A percentile compares a stretch with the other conserved stretches of the same genome.
phyloP scores from a whole-genome alignment of 2,797 vertebrate genomes.

The Enteromius unitaeniatus region DNA sequence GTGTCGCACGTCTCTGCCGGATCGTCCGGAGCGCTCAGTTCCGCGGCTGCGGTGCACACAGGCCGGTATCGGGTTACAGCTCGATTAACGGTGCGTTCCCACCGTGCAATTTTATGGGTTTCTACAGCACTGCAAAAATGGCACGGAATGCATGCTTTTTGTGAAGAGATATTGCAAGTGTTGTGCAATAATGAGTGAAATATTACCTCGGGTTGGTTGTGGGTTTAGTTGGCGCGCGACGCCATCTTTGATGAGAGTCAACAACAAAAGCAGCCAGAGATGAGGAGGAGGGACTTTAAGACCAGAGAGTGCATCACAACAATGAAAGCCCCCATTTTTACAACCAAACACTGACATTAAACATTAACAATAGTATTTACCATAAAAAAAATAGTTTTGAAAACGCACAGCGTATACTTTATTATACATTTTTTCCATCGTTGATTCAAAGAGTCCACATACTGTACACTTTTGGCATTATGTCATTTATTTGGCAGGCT shows the following conservation, averaged over 20 bases:
- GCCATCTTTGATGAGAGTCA: constrained; percentile 79
- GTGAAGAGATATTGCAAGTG: not conserved
- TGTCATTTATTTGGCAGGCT: constrained; percentile 53
- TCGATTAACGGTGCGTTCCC: not conserved
- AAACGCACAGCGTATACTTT: not conserved
- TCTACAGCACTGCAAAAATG: not conserved
- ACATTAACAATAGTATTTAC: not conserved
- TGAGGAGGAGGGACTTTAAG: constrained; percentile 68
- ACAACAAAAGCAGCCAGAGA: constrained; percentile 73
- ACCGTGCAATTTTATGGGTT: constrained; percentile 37
- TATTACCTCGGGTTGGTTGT: constrained; percentile 73
- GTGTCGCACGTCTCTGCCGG: constrained; percentile 21
- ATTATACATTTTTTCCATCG: not conserved
- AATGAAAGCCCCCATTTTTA: constrained; percentile 1
- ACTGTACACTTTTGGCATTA: not conserved
- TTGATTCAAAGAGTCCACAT: not conserved
- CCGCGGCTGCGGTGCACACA: constrained; percentile 44
- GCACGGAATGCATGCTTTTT: not conserved
- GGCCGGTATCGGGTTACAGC: constrained; percentile 42
- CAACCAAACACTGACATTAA: constrained; percentile 63
- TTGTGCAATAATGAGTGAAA: constrained; percentile 53
- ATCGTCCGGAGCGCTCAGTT: constrained; percentile 6
- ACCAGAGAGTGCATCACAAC: constrained; percentile 63
- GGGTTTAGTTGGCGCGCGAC: constrained; percentile 78
- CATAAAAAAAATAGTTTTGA: not conserved